phyloP scores from a whole-genome alignment of 2,888 invertebrate genomes.

The Drosophila antonietae region DNA sequence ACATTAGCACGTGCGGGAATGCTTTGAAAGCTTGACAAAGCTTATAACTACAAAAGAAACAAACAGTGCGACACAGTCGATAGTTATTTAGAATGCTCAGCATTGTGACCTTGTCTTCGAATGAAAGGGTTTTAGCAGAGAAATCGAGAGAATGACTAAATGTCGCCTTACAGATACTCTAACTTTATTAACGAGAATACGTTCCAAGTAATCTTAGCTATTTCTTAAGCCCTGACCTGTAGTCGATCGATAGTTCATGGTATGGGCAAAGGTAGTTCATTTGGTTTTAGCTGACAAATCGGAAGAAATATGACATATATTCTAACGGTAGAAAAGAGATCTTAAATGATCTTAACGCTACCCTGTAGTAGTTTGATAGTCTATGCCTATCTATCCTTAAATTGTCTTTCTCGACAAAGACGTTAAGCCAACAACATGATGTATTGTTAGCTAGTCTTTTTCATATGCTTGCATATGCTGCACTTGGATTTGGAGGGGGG shows the following conservation, averaged over 20 bases:
- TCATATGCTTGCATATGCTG: constrained; percentile 23
- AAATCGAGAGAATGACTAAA: background rate
- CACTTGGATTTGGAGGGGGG: constrained; percentile 4
- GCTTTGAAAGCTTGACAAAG: background rate
- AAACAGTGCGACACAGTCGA: background rate
- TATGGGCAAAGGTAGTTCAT: too few species aligned
- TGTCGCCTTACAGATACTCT: background rate
- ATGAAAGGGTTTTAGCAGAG: background rate
- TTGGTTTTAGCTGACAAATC: too few species aligned
- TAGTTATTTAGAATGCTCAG: background rate
- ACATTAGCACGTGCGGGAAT: constrained; percentile 2
- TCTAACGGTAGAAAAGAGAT: too few species aligned
- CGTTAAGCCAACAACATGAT: background rate
- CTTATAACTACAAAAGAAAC: background rate
- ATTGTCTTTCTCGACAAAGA: background rate
- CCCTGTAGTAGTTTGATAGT: too few species aligned
- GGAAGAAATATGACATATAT: too few species aligned
- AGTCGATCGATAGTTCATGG: background rate
- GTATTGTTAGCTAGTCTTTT: too few species aligned
- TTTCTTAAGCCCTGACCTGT: background rate
- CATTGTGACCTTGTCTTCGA: background rate
- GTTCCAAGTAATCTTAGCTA: background rate
- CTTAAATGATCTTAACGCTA: too few species aligned
- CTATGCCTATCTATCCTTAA: background rate
- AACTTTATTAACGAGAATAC: background rate